Base-by-base conservation (phyloP, 2,888 invertebrate species). In the Hyppa rectilinea region DNA sequence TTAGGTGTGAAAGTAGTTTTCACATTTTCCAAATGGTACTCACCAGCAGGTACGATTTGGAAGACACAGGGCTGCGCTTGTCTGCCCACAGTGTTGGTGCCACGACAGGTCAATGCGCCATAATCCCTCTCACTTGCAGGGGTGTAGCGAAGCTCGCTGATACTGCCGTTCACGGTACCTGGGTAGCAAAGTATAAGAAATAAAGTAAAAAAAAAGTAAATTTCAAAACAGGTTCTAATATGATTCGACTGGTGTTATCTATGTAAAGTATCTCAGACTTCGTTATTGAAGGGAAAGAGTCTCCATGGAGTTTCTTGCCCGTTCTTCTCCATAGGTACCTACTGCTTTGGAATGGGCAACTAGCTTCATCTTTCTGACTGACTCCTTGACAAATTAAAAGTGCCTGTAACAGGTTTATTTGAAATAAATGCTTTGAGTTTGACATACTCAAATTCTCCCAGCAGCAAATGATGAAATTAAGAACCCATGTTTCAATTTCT, bases 1-100 rank as follows among this genome's bases (percentile, higher is more conserved):
- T 26, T 20, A 14, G 2, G 0, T 26, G 12, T 40, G 4, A 20
- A 40, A 17, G 12, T 56, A 10, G 7, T 29, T 4, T 20, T 43
- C 20, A 29, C 12, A n/a, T 29, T 6, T 20, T 58, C 14, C 29
- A n/a, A 29, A 5, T 14, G 5, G 4, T 29, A 76, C 93, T 96
- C 92, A 98, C 98, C 98, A 93, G 98, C 98, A 58, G 98, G 98
- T 80, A 98, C 98, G 77, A 98, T 97, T 96, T 98, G 98, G 92
- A 98, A 98, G 88, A 98, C 96, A 92, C 98, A 99, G 3, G 98
- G 98, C 82, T 98, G 97, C 77, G 97, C 96, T 92, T 98, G 98
- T 80, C 97, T 97, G 56, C 98, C 98, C 80, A 98, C 98, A 23
- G 97, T 94, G 94, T 99, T 98, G 78, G 97, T 97, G 20, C 98